Evolutionary conservation across 2,797 vertebrate species (phyloP).

Genomic region (Calcarius lapponicus): DNA sequence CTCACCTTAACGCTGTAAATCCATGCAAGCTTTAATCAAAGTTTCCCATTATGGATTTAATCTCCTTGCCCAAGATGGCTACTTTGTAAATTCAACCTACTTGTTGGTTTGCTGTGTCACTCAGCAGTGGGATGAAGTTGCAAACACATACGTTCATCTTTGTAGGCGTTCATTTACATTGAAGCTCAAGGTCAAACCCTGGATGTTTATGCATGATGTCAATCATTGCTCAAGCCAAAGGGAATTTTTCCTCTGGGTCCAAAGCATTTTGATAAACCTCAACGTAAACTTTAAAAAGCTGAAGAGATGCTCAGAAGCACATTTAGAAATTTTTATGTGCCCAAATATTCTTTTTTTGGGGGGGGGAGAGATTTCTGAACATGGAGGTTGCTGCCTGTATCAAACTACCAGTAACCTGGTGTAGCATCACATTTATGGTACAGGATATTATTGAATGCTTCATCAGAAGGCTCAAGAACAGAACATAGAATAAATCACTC

Average conservation of each 20-base stretch:
- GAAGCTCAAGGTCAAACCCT: slow-evolving; percentile 73
- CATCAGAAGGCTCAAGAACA: background rate
- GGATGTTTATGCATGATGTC: slow-evolving; percentile 75
- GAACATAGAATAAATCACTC: background rate
- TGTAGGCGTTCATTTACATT: slow-evolving; percentile 72
- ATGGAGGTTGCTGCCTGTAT: background rate
- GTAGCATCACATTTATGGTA: background rate
- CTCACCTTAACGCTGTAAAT: background rate
- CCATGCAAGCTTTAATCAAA: background rate
- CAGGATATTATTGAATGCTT: background rate
- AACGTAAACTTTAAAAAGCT: slow-evolving; percentile 82
- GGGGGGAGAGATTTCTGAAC: background rate
- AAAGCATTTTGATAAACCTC: slow-evolving; percentile 80
- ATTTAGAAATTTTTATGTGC: background rate
- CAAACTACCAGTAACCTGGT: background rate
- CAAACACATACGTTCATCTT: slow-evolving; percentile 72
- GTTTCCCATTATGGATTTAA: background rate
- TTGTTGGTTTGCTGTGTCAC: slow-evolving; percentile 65
- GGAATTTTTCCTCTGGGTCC: slow-evolving; percentile 76
- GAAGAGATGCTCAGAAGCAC: background rate
- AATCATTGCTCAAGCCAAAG: slow-evolving; percentile 75
- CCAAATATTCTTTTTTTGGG: background rate
- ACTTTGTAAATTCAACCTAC: background rate
- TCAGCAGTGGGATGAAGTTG: slow-evolving; percentile 76
- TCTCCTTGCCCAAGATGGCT: background rate